Base-by-base conservation (phyloP, 1,140 invertebrate genomes). In the Agraylea sexmaculata region DNA sequence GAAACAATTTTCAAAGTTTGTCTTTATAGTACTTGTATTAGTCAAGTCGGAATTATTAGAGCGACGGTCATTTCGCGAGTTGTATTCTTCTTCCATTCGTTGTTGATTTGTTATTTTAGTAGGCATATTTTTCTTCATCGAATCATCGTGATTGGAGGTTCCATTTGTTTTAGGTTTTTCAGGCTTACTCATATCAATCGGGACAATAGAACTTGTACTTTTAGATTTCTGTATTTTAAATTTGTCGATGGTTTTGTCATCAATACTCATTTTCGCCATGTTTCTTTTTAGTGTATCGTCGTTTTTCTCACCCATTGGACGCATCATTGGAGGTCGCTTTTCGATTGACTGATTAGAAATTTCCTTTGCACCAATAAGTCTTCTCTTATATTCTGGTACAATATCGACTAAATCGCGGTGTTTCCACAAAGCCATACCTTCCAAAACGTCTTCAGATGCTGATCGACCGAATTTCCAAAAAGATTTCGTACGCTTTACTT, bases 371-470 rank as follows among this genome's bases (percentile, higher is more conserved):
- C 69, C 57, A 48, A 64, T 43, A 12, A 71, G 55, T 48, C 59
- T 64, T 39, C 66, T 61, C 59, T 57, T 68, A 60, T 56, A 65
- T 70, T 66, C 60, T 15, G 65, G 63, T 16, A 66, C 50, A 51
- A 74, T 72, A 64, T 83, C 80, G 0, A 87, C 81, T 28, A 87
- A 65, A 35, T 85, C 84, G n/a, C 82, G 64, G 55, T 87, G 84
- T 53, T 80, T 77, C 84, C 84, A 87, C 11, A 87, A 58, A 0
- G 82, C 76, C 84, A 87, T 87, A 1, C 84, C 83, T 46, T 83
- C 82, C 28, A 87, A 62, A 5, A 86, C 81, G 34, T 79, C 77
- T 40, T 73, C 72, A 21, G 78, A 73, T 11, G 74, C 70, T 1
- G 72, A 76, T 25, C 77, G 70, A 27, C 81, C 75, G 51, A 87